Evolutionary conservation across 1,140 invertebrate genomes (phyloP).

Genomic region (Littorina saxatilis): DNA sequence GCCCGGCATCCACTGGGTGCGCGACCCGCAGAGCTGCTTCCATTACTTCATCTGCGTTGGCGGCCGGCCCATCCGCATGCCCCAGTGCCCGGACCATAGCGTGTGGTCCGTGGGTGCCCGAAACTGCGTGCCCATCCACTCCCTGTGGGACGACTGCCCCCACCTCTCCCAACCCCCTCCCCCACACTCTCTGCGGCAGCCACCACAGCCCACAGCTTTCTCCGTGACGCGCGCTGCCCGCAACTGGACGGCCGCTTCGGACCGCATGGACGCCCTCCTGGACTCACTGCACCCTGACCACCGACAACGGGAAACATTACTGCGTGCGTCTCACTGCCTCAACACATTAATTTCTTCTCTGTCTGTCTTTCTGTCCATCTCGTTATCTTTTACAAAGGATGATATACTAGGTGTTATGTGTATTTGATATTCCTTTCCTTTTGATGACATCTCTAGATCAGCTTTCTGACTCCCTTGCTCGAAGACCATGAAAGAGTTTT

Average conservation of each 20-base stretch:
- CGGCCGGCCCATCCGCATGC: constrained; percentile 33
- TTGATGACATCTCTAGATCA: not conserved
- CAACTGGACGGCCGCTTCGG: constrained; percentile 15
- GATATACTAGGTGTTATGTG: constrained; percentile 21
- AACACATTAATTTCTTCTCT: not conserved
- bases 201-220: not conserved
- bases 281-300: not conserved
- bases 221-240: not conserved
- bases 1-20: constrained; percentile 38
- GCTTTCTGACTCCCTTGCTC: not conserved
- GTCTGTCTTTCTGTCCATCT: not conserved
- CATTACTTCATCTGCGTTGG: constrained; percentile 39
- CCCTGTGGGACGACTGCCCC: constrained; percentile 38
- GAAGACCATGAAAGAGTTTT: too few species aligned
- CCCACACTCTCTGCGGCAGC: not conserved
- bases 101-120: constrained; percentile 31
- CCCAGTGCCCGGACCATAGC: constrained; percentile 3
- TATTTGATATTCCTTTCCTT: constrained; percentile 34
- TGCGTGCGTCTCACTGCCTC: not conserved
- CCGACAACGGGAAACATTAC: not conserved
- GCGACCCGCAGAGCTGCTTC: constrained; percentile 28
- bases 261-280: constrained; percentile 31
- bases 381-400: constrained; percentile 21
- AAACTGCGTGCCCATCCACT: constrained; percentile 34
- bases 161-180: not conserved